Conservation (phyloP, 2,113 vertebrate genomes). For the Plecturocebus donacophilus region DNA sequence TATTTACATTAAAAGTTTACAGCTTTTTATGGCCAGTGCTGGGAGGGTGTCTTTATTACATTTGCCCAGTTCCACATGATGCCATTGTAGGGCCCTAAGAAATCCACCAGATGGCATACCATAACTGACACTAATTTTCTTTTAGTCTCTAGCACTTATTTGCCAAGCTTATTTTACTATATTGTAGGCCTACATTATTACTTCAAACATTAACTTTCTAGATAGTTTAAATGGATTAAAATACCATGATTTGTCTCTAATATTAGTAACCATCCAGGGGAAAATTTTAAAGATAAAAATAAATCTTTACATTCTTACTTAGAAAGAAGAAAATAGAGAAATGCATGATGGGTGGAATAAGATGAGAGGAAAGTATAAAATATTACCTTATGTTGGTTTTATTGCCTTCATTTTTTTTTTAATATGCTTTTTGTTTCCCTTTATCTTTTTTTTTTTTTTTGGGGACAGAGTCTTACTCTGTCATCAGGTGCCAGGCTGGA, state of each 20-base stretch:
- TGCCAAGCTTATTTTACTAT: neutral
- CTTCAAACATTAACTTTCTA: neutral
- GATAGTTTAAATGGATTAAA: constrained; percentile 33
- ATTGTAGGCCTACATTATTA: neutral
- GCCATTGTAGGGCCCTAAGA: neutral
- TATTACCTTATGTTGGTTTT: neutral
- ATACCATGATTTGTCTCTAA: neutral
- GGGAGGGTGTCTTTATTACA: neutral
- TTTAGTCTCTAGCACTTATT: neutral
- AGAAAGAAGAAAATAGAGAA: constrained; percentile 43
- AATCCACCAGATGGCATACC: neutral
- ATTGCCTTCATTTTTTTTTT: neutral
- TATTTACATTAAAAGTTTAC: neutral
- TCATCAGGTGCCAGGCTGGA: no score
- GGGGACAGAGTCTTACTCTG: no score
- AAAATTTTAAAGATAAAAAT: constrained; percentile 41
- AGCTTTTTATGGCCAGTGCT: neutral
- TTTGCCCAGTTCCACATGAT: neutral
- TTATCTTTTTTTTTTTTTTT: neutral
- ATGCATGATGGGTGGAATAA: neutral
- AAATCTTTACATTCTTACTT: constrained; percentile 27
- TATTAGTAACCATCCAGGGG: neutral
- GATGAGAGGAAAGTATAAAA: neutral
- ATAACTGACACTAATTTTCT: neutral
- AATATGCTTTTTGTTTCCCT: neutral